Evolutionary conservation across 1,140 invertebrate species (phyloP).

Genomic region (Zaprionus tsacasi): DNA sequence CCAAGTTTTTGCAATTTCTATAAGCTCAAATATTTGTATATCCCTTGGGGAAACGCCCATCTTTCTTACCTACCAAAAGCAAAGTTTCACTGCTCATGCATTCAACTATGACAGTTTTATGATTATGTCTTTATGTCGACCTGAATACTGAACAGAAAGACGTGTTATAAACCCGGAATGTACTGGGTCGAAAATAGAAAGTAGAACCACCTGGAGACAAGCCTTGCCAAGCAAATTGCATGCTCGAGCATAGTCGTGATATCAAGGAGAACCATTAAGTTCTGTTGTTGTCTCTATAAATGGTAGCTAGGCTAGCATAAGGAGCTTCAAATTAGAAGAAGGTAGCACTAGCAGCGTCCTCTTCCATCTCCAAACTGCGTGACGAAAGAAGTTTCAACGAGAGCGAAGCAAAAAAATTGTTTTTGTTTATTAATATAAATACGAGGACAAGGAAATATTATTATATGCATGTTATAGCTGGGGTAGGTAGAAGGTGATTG

Average conservation of each 20-base stretch:
- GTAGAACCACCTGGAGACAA: slow-evolving; percentile 24
- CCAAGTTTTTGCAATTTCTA: neutral
- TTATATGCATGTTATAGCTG: slow-evolving; percentile 55
- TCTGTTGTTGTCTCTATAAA: slow-evolving; percentile 57
- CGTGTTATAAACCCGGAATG: slow-evolving; percentile 17
- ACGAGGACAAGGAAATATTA: slow-evolving; percentile 73
- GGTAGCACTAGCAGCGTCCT: slow-evolving; percentile 13
- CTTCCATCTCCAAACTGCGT: slow-evolving; percentile 42
- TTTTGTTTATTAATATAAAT: slow-evolving; percentile 81
- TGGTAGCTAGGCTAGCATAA: slow-evolving; percentile 34
- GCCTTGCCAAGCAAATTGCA: slow-evolving; percentile 51
- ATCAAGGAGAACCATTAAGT: slow-evolving; percentile 50
- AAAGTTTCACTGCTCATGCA: slow-evolving; percentile 2
- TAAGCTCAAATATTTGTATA: neutral
- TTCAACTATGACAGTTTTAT: slow-evolving; percentile 27
- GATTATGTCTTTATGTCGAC: slow-evolving; percentile 47
- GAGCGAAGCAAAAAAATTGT: slow-evolving; percentile 22
- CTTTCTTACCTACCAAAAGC: neutral
- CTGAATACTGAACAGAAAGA: slow-evolving; percentile 20
- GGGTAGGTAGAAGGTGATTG: neutral
- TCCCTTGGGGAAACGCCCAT: neutral
- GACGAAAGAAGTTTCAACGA: slow-evolving; percentile 76
- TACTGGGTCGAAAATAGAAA: slow-evolving; percentile 58
- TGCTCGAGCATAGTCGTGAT: slow-evolving; percentile 56
- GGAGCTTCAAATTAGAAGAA: slow-evolving; percentile 61